These are phyloP conservation scores for Onychorhynchus coronatus DNA, from an alignment of 2,113 vertebrate genomes.

Conservation along the genomic window DNA sequence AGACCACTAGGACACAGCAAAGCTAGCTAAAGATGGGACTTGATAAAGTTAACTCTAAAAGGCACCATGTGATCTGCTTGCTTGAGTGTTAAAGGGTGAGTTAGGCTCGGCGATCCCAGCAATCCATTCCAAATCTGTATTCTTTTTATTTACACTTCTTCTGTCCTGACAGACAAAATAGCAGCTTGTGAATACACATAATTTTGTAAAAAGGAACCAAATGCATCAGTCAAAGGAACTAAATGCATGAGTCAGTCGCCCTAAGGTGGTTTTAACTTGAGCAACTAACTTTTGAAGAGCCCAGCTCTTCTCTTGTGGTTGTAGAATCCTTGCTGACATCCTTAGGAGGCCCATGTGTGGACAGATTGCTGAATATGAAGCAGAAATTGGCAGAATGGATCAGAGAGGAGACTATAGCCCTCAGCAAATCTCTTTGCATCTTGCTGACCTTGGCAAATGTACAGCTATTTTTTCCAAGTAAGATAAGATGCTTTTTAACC, in stretches of 20 bases:
- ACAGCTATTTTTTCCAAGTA: constrained; percentile 11
- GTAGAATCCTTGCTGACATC: constrained; percentile 51
- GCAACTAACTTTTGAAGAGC: constrained; percentile 23
- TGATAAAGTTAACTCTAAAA: not conserved
- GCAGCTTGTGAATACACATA: not conserved
- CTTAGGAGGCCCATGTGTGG: constrained; percentile 31
- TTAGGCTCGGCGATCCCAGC: not conserved
- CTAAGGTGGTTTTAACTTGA: not conserved
- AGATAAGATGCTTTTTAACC: constrained; percentile 24
- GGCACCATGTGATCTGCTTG: not conserved
- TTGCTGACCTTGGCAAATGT: constrained; percentile 42
- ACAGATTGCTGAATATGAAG: constrained; percentile 36
- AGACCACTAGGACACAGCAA: not conserved
- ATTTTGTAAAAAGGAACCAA: not conserved
- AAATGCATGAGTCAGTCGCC: not conserved
- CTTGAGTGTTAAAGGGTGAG: not conserved
- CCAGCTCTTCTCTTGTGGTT: constrained; percentile 40
- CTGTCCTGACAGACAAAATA: constrained; percentile 16
- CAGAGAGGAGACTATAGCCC: constrained; percentile 41
- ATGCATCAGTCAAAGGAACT: not conserved
- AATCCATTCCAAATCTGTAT: not conserved
- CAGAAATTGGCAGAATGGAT: constrained; percentile 47
- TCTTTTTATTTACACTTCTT: not conserved
- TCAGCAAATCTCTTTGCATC: constrained; percentile 24
- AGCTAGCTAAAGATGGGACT: not conserved